Conservation (phyloP, 2,797 vertebrate genomes). For the Enteromius unitaeniatus region DNA sequence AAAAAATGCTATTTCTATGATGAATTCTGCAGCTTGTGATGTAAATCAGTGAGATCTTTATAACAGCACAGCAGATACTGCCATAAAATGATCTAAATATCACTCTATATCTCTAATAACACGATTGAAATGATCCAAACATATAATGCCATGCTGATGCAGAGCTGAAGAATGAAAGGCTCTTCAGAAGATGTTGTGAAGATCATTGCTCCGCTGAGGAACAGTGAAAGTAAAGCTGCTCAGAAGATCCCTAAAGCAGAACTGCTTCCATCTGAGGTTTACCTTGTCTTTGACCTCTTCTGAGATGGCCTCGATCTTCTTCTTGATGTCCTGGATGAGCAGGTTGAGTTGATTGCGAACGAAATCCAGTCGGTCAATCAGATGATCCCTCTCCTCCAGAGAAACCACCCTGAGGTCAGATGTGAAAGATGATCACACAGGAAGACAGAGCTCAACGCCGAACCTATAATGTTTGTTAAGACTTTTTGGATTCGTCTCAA, state of each 20-base stretch:
- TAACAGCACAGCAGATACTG: too few relatives aligned
- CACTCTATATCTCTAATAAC: neutral
- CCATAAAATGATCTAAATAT: neutral
- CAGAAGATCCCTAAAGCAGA: too few relatives aligned
- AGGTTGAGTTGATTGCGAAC: conserved; percentile 90
- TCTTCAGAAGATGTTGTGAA: too few relatives aligned
- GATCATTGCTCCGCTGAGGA: too few relatives aligned
- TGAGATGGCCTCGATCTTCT: conserved; percentile 89
- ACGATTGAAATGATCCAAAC: neutral
- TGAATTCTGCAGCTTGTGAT: too few relatives aligned
- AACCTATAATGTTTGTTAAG: neutral
- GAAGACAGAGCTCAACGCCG: neutral
- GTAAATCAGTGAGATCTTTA: too few relatives aligned
- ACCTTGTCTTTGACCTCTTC: conserved; percentile 92
- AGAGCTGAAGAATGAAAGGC: too few relatives aligned
- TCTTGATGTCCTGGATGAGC: conserved; percentile 88
- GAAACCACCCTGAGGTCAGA: conserved; percentile 56
- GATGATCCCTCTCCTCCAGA: conserved; percentile 89
- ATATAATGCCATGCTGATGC: neutral
- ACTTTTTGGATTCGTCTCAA: neutral
- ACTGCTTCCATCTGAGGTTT: neutral
- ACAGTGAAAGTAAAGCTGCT: too few relatives aligned
- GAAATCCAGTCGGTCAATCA: conserved; percentile 89
- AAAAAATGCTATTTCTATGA: too few relatives aligned
- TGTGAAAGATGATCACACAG: neutral